Evolutionary conservation across 2,888 invertebrate species (phyloP), one percentile per base, ranked within the genome.

Genomic region (Caprella mutica): DNA sequence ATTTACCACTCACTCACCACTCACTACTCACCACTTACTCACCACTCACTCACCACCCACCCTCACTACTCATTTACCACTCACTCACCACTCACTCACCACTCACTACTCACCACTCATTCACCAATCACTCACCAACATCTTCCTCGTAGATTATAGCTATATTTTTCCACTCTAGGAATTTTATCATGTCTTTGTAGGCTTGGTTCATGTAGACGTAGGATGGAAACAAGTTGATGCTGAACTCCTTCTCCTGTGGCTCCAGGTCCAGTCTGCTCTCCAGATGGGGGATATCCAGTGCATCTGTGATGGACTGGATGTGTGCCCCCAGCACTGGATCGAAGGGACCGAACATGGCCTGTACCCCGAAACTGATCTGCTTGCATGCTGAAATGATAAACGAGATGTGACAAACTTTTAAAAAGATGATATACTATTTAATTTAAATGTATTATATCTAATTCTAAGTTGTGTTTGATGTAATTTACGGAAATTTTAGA

Each of bases 211-310:
- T 79, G 65, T 86, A 78, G 56, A 81, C 80, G 66, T 87, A 84
- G 9, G 89, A 82, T 0, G 94, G 94, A 72, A 87, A 86, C 53
- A 94, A 76, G 74, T 90, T 93, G 68, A 93, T 83, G 40, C 90
- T 88, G 71, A 86, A 86, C 67, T 84, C 82, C 39, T 69, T 69
- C 8, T 56, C 61, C 52, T 68, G 65, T 0, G 65, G 53, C 39
- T 64, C 67, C 42, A 64, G 78, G 71, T 83, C 83, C 63, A 83
- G 77, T 40, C 83, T 75, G 1, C 83, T 83, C 68, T 90, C 86
- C 51, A 94, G 77, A 70, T 93, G 90, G 0, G 93, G 93, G n/a
- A 90, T 82, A 71, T 90, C 87, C 53, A 92, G 76, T 0, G 90
- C 83, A 67, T 86, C 85, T 71, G 91, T 89, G 71, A 93, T 85